These are phyloP conservation scores for Musca vetustissima DNA, from an alignment of 1,140 invertebrate genomes.

Conservation along the genomic window DNA sequence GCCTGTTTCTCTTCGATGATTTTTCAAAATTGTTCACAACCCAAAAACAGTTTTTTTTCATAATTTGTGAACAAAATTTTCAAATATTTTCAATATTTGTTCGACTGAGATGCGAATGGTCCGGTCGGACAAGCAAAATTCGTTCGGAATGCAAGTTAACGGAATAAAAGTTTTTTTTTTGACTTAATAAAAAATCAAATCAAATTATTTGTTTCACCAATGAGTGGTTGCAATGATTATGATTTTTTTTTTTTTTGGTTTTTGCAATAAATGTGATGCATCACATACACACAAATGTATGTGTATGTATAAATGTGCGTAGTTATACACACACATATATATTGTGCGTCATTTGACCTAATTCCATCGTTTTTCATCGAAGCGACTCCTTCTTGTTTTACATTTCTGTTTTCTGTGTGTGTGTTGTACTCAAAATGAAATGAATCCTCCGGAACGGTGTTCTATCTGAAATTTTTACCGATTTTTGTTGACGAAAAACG, in stretches of 20 bases:
- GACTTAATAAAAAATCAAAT: not conserved
- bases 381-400: too few species aligned
- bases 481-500: slow-evolving; percentile 9
- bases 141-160: not conserved
- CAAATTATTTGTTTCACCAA: too few species aligned
- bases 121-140: too few species aligned
- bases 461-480: slow-evolving; percentile 5
- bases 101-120: too few species aligned
- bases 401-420: too few species aligned
- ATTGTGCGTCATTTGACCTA: slow-evolving; percentile 18
- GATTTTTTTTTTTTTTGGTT: not conserved
- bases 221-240: too few species aligned
- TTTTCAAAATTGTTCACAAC: not conserved
- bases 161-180: not conserved
- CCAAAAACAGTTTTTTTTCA: not conserved
- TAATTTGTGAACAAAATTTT: not conserved
- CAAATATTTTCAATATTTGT: too few species aligned
- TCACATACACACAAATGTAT: not conserved
- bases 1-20: too few species aligned
- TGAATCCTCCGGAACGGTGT: slow-evolving; percentile 3
- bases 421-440: too few species aligned
- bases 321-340: not conserved
- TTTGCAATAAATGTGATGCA: not conserved
- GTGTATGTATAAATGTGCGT: not conserved
- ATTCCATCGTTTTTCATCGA: too few species aligned